Base-by-base conservation (phyloP, 2,113 vertebrate genomes). In the Camelus bactrianus region DNA sequence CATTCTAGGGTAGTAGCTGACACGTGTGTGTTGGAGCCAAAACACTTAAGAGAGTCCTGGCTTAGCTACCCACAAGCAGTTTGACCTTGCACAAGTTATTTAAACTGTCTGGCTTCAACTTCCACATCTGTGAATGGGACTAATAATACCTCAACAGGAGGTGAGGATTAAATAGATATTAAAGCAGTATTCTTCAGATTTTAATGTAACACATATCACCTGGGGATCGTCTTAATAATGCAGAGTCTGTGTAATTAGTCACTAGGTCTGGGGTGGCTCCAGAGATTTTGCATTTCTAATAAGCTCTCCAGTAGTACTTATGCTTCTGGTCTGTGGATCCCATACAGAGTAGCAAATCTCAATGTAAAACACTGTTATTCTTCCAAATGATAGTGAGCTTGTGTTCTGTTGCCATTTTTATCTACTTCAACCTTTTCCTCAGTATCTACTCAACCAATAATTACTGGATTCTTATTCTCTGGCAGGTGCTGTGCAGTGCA, bases 81-180 rank as follows among this genome's bases (percentile, higher is more conserved):
- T 85, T 95, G 91, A 95, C 67, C 52, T 86, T 91, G 48, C 28
- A 50, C 10, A 76, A 79, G 56, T 89, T 46, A 77, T 64, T 86
- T 93, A 50, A 86, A 95, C 42, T 70, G 95, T 83, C 42, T 80
- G 38, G 10, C 70, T 92, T 95, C 79, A 86, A 87, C 52, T n/a
- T 92, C 52, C 38, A 56, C 20, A 46, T 81, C 12, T 90, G 16
- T 46, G 76, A 94, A 69, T 65, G 16, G n/a, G 76, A 56, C n/a
- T 75, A 91, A 82, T 42, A 83, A 90, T 54, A 91, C 12, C 42
- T 92, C 89, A 91, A 92, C 20, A 69, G 65, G 38, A 75, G 70
- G 32, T 77, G 30, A 91, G 16, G 42, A 92, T 24, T 77, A 50
- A 73, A 91, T n/a, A 82, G 32, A 83, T 75, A 83, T 75, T 70